These are phyloP conservation scores for Trachythela sp. DNA, from an alignment of 64 coral and sea anemone genomes.

Conservation along the genomic window DNA sequence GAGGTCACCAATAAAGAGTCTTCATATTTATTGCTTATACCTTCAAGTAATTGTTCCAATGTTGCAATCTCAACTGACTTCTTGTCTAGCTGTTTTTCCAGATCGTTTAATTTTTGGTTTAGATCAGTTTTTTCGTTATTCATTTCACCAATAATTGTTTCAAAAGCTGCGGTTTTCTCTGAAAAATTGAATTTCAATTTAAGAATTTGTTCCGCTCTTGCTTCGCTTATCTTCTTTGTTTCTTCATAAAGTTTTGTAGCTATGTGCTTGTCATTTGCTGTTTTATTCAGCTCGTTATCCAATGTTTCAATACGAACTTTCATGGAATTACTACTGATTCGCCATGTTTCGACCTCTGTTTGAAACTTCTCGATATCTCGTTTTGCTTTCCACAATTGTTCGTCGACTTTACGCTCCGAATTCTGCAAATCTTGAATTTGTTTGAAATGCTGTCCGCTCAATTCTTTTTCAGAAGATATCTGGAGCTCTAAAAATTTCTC, in stretches of 20 bases:
- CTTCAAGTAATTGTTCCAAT: not conserved
- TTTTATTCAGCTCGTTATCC: not conserved
- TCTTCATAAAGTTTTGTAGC: not conserved
- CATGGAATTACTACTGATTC: not conserved
- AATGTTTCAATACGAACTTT: slow-evolving; percentile 6
- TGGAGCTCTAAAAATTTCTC: not conserved
- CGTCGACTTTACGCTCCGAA: not conserved
- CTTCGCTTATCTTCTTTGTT: not conserved
- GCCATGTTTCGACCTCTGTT: not conserved
- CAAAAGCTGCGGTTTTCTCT: not conserved
- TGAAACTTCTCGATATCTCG: not conserved
- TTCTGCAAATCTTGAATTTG: not conserved
- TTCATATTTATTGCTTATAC: not conserved
- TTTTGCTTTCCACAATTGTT: not conserved
- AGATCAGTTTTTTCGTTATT: not conserved
- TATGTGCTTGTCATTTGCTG: not conserved
- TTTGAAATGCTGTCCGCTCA: not conserved
- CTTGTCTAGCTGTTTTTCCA: not conserved
- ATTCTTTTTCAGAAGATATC: not conserved
- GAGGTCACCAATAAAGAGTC: not conserved
- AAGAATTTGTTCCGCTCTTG: not conserved
- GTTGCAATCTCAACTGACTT: not conserved
- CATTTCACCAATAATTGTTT: not conserved
- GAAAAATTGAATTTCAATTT: not conserved
- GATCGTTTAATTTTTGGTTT: not conserved